Conservation (phyloP, 2,888 invertebrate species). For the Actias luna region DNA sequence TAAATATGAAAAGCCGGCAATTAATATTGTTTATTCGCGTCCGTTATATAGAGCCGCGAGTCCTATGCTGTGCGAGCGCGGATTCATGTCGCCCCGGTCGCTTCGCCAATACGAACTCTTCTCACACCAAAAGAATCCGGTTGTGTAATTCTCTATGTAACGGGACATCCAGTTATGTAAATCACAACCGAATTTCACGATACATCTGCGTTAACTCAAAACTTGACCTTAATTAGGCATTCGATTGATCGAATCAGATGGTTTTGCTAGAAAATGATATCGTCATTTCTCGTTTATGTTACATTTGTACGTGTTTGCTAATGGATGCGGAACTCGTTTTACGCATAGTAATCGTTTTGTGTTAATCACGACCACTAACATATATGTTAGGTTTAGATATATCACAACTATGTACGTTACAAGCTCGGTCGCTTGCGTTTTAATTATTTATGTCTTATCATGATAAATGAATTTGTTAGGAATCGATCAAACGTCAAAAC, state of each 20-base stretch:
- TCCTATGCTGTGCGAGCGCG: conserved; percentile 65
- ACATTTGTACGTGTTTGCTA: conserved; percentile 10
- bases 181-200: conserved; percentile 76
- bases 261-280: conserved; percentile 11
- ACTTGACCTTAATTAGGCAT: conserved; percentile 64
- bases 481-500: conserved; percentile 55
- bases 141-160: conserved; percentile 77
- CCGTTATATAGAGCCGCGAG: conserved; percentile 71
- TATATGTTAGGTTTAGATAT: conserved; percentile 21
- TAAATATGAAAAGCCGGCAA: conserved; percentile 72
- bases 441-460: too few relatives aligned
- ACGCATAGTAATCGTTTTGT: conserved; percentile 49
- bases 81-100: conserved; percentile 54
- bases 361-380: conserved; percentile 43
- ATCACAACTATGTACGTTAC: conserved; percentile 50
- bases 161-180: conserved; percentile 80
- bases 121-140: conserved; percentile 59
- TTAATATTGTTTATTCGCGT: conserved; percentile 77
- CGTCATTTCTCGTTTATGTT: conserved; percentile 7
- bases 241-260: conserved; percentile 42
- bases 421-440: conserved; percentile 30
- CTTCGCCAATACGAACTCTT: conserved; percentile 29
- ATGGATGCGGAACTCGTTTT: conserved; percentile 43
- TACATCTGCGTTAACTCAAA: conserved; percentile 64
- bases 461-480: conserved; percentile 40